Conservation (phyloP, 2,797 vertebrate genomes). For the Botia almorhae region DNA sequence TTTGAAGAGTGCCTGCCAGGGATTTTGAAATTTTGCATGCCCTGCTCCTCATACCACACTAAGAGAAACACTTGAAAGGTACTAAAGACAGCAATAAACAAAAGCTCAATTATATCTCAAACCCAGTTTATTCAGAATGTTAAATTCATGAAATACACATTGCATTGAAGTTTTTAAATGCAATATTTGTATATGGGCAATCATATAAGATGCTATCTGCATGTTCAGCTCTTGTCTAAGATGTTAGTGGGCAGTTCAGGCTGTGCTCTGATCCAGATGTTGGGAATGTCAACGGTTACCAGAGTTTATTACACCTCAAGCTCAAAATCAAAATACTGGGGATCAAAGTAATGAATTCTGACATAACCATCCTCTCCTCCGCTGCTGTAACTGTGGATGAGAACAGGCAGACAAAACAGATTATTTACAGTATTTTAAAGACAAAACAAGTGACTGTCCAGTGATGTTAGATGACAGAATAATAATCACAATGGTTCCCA, state of each 20-base stretch:
- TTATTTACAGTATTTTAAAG: too few relatives aligned
- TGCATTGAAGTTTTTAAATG: conserved; percentile 45
- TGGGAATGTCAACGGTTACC: conserved; percentile 21
- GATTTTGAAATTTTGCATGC: too few relatives aligned
- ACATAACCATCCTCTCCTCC: conserved; percentile 96
- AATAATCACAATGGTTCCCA: neutral
- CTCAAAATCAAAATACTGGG: conserved; percentile 98
- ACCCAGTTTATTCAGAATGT: conserved; percentile 47
- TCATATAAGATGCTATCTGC: conserved; percentile 45
- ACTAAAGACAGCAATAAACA: neutral
- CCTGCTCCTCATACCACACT: too few relatives aligned
- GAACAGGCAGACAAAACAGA: neutral
- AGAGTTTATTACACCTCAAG: conserved; percentile 81
- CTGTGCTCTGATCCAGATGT: conserved; percentile 1
- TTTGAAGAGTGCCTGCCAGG: too few relatives aligned
- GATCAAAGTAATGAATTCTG: conserved; percentile 96
- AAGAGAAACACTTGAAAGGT: too few relatives aligned
- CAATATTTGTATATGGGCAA: conserved; percentile 25
- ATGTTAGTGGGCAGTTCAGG: conserved; percentile 6
- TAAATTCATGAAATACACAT: conserved; percentile 62
- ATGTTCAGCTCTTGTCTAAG: neutral
- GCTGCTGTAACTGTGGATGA: conserved; percentile 89
- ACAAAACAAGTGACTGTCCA: too few relatives aligned
- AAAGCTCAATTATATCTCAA: conserved; percentile 11
- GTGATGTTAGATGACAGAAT: neutral